Evolutionary conservation across 1,140 invertebrate genomes (phyloP).

Genomic region (Drosophila kanapiae): DNA sequence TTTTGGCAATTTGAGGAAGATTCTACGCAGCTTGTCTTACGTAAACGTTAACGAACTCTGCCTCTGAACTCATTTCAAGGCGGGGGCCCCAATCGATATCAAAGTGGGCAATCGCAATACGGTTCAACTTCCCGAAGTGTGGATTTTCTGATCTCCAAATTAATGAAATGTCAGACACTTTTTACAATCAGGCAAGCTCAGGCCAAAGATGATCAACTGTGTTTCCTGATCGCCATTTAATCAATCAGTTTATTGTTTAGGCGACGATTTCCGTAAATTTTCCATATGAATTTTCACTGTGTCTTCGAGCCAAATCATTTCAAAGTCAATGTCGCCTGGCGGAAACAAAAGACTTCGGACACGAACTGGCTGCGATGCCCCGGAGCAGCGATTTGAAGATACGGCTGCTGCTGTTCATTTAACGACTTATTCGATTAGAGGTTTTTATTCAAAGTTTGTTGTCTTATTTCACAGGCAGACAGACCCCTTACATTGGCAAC

Average conservation of each 20-base stretch:
- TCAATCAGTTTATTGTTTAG: slow-evolving; percentile 33
- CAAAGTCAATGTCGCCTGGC: slow-evolving; percentile 60
- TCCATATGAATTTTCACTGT: slow-evolving; percentile 53
- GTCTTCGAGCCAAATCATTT: slow-evolving; percentile 44
- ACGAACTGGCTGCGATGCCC: slow-evolving; percentile 57
- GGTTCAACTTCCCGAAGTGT: not conserved
- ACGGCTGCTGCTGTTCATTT: slow-evolving; percentile 43
- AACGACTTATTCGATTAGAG: slow-evolving; percentile 73
- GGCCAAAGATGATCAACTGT: not conserved
- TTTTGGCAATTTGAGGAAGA: slow-evolving; percentile 39
- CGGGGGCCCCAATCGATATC: slow-evolving; percentile 21
- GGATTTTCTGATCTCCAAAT: not conserved
- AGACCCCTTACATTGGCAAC: slow-evolving; percentile 53
- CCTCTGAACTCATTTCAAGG: slow-evolving; percentile 29
- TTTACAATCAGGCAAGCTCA: not conserved
- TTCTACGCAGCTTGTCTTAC: slow-evolving; percentile 48
- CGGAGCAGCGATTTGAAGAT: slow-evolving; percentile 27
- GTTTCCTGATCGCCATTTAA: slow-evolving; percentile 20
- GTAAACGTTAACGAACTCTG: slow-evolving; percentile 24
- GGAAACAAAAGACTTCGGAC: slow-evolving; percentile 79
- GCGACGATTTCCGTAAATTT: slow-evolving; percentile 41
- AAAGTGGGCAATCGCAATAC: slow-evolving; percentile 6
- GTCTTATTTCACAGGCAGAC: slow-evolving; percentile 17
- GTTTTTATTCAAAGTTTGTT: slow-evolving; percentile 33
- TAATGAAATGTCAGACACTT: not conserved